Evolutionary conservation across 2,888 invertebrate species (phyloP), one percentile per base, ranked within the genome.

Genomic region (Eumacrocentrus americanus): DNA sequence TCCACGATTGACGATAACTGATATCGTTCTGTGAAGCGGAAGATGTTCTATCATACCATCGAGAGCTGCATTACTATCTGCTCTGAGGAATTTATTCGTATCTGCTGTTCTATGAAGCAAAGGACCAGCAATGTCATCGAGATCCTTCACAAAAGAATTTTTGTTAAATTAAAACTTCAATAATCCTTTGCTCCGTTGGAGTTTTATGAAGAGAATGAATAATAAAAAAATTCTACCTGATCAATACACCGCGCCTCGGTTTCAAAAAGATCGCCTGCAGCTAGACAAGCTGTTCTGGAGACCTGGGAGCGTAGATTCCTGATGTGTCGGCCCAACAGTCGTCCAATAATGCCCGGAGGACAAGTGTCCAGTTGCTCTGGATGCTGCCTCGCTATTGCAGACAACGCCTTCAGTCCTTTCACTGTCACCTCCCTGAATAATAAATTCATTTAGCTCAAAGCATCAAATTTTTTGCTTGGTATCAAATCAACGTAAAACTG

Each of bases 291-390:
- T 2, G 91, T 87, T 48, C 97, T 86, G 0, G 97, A 91, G 0
- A 96, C 96, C 77, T 96, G 94, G 0, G 98, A 98, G 20, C 98
- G 86, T 62, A 98, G 84, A 80, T 95, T 98, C 67, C 91, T 90
- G 47, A 94, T 90, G 73, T 95, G 91, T 62, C 86, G 84, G 0
- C 91, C 88, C 20, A 94, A 81, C 62, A 87, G 84, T n/a, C 89
- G 84, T 79, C 88, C 89, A 20, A 88, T 84, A 20, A 89, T 85
- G 47, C 90, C 78, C 20, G 82, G 90, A 61, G 91, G 86, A 64
- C 91, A 87, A 1, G 84, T 74, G 54, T 87, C 86, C 38, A 90
- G 70, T 12, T 84, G 78, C 18, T 88, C 90, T 0, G 87, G 83
- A 68, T 89, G 85, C 70, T 91, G 88, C 42, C 85, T 84, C 1